These are phyloP conservation scores for Sisyra nigra DNA, from an alignment of 2,888 invertebrate genomes.

Conservation along the genomic window DNA sequence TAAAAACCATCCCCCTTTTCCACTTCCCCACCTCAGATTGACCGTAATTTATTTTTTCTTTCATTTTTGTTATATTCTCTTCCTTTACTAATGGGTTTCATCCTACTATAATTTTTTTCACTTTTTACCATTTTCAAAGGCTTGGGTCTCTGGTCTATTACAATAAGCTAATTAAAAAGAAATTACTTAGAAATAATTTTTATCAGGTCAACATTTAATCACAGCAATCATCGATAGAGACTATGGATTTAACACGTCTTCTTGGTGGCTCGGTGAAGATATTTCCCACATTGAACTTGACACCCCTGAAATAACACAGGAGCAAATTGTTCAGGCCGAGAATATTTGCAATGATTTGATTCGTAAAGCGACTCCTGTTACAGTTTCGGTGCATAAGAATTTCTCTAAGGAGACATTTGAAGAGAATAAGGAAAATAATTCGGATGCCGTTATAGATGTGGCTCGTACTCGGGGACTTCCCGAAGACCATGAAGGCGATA, in stretches of 20 bases:
- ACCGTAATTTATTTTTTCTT: too few relatives aligned
- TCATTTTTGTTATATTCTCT: too few relatives aligned
- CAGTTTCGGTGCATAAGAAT: constrained; percentile 31
- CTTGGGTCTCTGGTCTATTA: too few relatives aligned
- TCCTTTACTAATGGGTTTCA: too few relatives aligned
- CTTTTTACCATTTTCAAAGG: too few relatives aligned
- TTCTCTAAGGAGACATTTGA: too few relatives aligned
- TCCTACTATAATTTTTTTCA: too few relatives aligned
- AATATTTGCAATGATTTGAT: constrained; percentile 51
- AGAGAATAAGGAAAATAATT: constrained; percentile 8
- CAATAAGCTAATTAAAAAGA: too few relatives aligned
- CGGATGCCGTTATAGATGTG: constrained; percentile 22
- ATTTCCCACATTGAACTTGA: constrained; percentile 56
- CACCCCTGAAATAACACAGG: constrained; percentile 32
- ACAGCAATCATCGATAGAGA: constrained; percentile 59
- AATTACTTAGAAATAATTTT: too few relatives aligned
- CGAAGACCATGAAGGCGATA: constrained; percentile 58
- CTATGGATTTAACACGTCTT: constrained; percentile 50
- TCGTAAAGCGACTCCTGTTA: constrained; percentile 41
- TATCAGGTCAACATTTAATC: constrained; percentile 61
- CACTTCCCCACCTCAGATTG: too few relatives aligned
- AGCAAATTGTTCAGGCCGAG: constrained; percentile 39
- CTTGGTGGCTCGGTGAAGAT: constrained; percentile 71
- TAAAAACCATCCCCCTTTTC: too few relatives aligned
- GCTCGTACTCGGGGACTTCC: constrained; percentile 58